Evolutionary conservation across 2,113 vertebrate species (phyloP).

Genomic region (Ceyx margarethae): DNA sequence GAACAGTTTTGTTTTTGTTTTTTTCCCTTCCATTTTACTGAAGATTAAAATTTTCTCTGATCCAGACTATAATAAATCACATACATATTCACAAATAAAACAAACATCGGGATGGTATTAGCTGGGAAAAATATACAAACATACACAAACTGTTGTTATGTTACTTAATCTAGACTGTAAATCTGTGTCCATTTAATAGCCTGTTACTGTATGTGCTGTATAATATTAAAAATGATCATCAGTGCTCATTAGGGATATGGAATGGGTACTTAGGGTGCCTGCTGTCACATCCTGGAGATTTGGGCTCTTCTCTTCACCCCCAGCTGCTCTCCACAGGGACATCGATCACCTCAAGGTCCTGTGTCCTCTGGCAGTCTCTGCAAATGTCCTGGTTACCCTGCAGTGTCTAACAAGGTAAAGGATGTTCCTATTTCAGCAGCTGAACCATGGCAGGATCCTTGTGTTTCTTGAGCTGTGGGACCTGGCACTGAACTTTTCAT

Average conservation of each 20-base stretch:
- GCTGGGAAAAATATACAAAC: neutral
- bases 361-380: neutral
- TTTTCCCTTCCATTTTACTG: neutral
- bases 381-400: neutral
- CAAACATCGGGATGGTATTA: neutral
- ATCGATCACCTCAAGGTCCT: rapidly evolving
- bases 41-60: neutral
- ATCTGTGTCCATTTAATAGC: neutral
- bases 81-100: rapidly evolving
- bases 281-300: neutral
- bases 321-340: neutral
- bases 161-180: neutral
- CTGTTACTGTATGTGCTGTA: rapidly evolving
- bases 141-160: neutral
- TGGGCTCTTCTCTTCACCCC: neutral
- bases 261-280: rapidly evolving
- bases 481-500: neutral
- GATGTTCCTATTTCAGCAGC: neutral
- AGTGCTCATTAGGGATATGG: neutral
- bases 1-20: neutral
- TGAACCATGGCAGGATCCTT: neutral
- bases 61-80: neutral
- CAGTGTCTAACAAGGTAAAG: neutral
- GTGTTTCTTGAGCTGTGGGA: neutral
- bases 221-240: rapidly evolving